Evolutionary conservation across 2,113 vertebrate genomes (phyloP).

Genomic region (Sylvia atricapilla): DNA sequence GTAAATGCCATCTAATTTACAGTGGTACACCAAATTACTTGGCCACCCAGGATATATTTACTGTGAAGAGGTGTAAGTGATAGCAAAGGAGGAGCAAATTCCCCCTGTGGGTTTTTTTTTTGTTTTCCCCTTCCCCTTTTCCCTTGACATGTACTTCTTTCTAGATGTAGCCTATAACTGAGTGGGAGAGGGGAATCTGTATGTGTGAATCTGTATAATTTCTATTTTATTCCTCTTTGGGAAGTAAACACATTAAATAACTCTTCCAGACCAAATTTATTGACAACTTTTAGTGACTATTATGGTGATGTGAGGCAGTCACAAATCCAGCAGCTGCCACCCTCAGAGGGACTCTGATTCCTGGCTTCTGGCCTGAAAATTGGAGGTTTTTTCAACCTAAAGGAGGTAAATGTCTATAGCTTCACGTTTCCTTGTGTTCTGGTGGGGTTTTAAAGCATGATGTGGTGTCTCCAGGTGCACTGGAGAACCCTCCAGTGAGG

Average conservation of each 20-base stretch:
- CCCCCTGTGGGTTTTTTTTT: not conserved
- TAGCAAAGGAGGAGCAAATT: not conserved
- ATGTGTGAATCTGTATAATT: not conserved
- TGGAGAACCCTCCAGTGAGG: not conserved
- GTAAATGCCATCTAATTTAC: not conserved
- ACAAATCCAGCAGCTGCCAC: not conserved
- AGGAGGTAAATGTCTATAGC: not conserved
- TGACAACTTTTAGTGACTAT: not conserved
- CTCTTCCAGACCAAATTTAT: not conserved
- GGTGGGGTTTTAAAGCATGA: not conserved
- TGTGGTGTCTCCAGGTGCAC: not conserved
- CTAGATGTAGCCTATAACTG: not conserved
- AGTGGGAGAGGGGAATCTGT: not conserved
- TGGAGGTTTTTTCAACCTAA: not conserved
- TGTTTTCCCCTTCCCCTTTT: not conserved
- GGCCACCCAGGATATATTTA: not conserved
- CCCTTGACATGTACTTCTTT: not conserved
- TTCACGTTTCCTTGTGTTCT: not conserved
- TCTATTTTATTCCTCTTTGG: not conserved
- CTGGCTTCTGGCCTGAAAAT: not conserved
- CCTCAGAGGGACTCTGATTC: not conserved
- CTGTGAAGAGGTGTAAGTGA: not conserved
- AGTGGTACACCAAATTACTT: not conserved
- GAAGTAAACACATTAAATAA: not conserved
- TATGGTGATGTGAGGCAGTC: not conserved